Evolutionary conservation across 2,113 vertebrate genomes (phyloP), one percentile per base, ranked within the genome.

Genomic region (Vidua chalybeata): DNA sequence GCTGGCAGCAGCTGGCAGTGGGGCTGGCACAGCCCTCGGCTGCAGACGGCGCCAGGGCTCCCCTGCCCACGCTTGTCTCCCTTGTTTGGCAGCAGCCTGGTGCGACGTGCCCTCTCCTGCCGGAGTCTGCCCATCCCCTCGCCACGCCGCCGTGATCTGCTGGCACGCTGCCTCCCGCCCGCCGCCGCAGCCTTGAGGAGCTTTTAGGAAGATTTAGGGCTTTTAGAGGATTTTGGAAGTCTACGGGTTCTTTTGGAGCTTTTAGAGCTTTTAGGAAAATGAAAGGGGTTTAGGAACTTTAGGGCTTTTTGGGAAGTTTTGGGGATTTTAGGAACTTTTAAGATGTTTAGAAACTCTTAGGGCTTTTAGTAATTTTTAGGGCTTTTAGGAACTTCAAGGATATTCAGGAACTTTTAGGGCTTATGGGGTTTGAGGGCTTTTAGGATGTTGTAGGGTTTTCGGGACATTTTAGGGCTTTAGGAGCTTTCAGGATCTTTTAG

Each of bases 91-190:
- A 82, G 61, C 51, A 73, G 37, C 30, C 35, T 4, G 22, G 62
- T 14, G 4, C 26, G 23, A 79, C 7, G 5, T 49, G 86, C 35
- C 68, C 33, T 28, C 5, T 20, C 66, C 41, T 56, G 92, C 75
- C 4, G 2, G 5, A 87, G 8, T 23, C 51, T n/a, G 73, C 89
- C 55, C 9, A 3, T n/a, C 64, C 51, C 72, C n/a, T 2, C 1
- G 3, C 49, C 4, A 0, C 2, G 1, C 33, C 4, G 16, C 41
- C 7, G 0, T 0, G 4, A 46, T 33, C 54, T 13, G 28, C 49
- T 1, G 2, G 74, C 68, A 39, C 0, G 1, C 4, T 43, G 39
- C 19, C 2, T 0, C 56, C n/a, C 1, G 2, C 39, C 69, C 23
- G 13, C 52, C n/a, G 43, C n/a, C 0, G 0, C 24, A 19, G 17